Base-by-base conservation (phyloP, 2,888 invertebrate species). In the Ophion costatus region DNA sequence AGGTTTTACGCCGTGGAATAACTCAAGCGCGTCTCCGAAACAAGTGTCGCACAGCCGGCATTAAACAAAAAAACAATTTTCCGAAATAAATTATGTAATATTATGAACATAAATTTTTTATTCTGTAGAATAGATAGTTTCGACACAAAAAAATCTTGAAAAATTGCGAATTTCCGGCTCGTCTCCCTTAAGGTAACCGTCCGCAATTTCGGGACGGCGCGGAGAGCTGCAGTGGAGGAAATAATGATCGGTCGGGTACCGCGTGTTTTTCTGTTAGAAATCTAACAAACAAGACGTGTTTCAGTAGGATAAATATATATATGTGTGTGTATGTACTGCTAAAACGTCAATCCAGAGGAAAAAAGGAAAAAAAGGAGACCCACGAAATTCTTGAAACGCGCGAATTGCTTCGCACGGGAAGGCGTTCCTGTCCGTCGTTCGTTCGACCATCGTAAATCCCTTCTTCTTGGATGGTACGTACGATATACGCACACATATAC, bases 391-490 rank as follows among this genome's bases (percentile, higher is more conserved):
- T 80, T 51, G 82, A 82, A 85, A 82, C 45, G 75, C 33, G 69
- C 56, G 79, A 77, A 61, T 51, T 59, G 81, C 61, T 73, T 69
- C 73, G 79, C 80, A 51, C 71, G 76, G 64, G 74, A 70, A 77
- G 80, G 85, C 85, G 82, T 85, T 82, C 69, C 82, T 73, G 71
- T 71, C 73, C 77, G 73, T 67, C 78, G 74, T 73, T 81, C 76
- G 56, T 84, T 69, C 73, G 81, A 75, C 51, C 82, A 63, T 82
- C 82, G 85, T 85, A 85, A 85, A 85, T 85, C 85, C 82, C 75
- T 82, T 85, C 76, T 77, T 73, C 80, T 51, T 38, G 63, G 51
- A 45, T 64, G 70, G 66, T 73, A 67, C 73, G 67, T 71, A 69
- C 38, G 24, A 73, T 22, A 22, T 29, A 70, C 63, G 57, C 63